These are phyloP conservation scores for Atlantisia rogersi DNA, from an alignment of 2,113 vertebrate species.

Conservation along the genomic window DNA sequence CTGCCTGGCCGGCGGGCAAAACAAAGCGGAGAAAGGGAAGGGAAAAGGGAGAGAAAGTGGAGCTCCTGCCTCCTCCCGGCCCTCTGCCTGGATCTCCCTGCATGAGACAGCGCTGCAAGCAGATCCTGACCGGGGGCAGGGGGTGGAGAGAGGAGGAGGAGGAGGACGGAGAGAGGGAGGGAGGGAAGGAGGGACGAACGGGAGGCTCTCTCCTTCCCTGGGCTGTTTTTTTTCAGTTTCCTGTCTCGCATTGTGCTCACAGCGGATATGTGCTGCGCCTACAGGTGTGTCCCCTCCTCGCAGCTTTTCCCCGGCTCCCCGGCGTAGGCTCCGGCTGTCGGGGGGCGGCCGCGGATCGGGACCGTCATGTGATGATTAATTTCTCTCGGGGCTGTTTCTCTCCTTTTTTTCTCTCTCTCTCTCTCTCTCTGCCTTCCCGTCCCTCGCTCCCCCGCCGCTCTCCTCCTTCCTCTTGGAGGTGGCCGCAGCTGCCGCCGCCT, in stretches of 20 bases:
- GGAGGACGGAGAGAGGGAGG: background rate
- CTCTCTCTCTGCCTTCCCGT: background rate
- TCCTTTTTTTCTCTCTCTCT: background rate
- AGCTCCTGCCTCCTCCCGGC: background rate
- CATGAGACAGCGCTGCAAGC: background rate
- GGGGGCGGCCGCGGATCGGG: slow-evolving; percentile 26
- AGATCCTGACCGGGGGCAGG: slow-evolving; percentile 34
- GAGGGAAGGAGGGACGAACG: slow-evolving; percentile 52
- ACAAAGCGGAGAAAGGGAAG: background rate
- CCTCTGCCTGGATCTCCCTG: background rate
- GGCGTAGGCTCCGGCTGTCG: slow-evolving; percentile 11
- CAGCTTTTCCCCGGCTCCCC: slow-evolving; percentile 18
- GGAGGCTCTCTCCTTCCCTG: slow-evolving; percentile 43
- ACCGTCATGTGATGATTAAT: slow-evolving; percentile 43
- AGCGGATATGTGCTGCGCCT: slow-evolving; percentile 75
- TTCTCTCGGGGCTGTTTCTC: slow-evolving; percentile 7
- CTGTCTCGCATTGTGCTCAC: slow-evolving; percentile 71
- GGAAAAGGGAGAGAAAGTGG: slow-evolving; percentile 11
- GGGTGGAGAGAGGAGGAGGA: slow-evolving; percentile 27
- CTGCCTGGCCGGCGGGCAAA: background rate
- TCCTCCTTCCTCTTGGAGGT: slow-evolving; percentile 20
- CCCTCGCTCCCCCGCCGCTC: background rate
- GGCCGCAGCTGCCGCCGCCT: slow-evolving; percentile 20
- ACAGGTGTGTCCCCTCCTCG: slow-evolving; percentile 73
- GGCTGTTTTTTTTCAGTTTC: slow-evolving; percentile 65